These are phyloP conservation scores for Drosophila novamexicana DNA, from an alignment of 1,140 invertebrate species.

Conservation along the genomic window DNA sequence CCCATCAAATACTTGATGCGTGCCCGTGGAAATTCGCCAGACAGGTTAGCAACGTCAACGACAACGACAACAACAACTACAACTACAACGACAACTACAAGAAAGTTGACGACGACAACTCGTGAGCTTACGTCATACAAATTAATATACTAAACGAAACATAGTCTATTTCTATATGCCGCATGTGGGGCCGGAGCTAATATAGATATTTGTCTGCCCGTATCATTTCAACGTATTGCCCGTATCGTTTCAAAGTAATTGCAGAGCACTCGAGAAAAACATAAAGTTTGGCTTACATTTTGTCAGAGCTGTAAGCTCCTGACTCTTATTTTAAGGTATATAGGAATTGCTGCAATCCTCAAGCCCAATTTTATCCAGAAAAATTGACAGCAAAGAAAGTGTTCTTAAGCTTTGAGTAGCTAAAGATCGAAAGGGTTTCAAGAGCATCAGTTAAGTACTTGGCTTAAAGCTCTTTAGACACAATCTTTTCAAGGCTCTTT, in stretches of 20 bases:
- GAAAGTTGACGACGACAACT: slow-evolving; percentile 47
- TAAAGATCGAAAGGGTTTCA: too few species aligned
- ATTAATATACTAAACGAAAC: slow-evolving; percentile 51
- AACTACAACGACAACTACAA: slow-evolving; percentile 5
- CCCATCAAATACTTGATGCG: slow-evolving; percentile 5
- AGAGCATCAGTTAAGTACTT: too few species aligned
- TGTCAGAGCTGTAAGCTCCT: neutral
- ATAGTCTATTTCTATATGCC: slow-evolving; percentile 75
- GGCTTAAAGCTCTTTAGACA: too few species aligned
- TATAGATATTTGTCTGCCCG: slow-evolving; percentile 46
- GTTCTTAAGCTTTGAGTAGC: neutral
- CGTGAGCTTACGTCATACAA: slow-evolving; percentile 76
- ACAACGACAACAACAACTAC: neutral
- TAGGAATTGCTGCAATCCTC: too few species aligned
- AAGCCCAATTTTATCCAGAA: too few species aligned
- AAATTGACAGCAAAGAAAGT: too few species aligned
- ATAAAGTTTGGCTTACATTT: neutral
- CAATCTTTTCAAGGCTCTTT: too few species aligned
- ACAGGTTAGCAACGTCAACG: slow-evolving; percentile 36
- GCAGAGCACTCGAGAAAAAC: neutral
- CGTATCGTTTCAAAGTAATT: neutral
- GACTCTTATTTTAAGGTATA: neutral
- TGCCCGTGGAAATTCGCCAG: slow-evolving; percentile 16
- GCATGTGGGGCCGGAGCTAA: slow-evolving; percentile 69
- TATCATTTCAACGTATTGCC: neutral